Percentiles rank a stretch among this genome's conserved stretches.
These are phyloP conservation scores for Ochropleura leucogaster DNA, from an alignment of 2,888 invertebrate species.

Conservation along the genomic window DNA sequence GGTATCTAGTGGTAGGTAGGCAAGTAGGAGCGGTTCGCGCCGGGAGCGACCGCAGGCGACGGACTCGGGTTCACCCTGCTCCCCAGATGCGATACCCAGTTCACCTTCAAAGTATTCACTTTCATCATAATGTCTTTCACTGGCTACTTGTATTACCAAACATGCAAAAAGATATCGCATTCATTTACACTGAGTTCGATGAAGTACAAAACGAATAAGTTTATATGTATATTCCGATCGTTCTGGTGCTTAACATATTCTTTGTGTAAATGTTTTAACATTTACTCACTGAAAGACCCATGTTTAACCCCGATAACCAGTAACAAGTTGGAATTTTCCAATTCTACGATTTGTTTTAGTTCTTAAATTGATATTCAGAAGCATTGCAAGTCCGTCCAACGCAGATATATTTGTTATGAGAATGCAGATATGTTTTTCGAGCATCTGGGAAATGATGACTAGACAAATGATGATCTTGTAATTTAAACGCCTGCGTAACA, in stretches of 20 bases:
- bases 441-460: too few relatives aligned
- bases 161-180: constrained; percentile 49
- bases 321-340: not conserved
- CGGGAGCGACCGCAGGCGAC: constrained; percentile 78
- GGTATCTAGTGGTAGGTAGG: constrained; percentile 45
- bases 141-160: constrained; percentile 71
- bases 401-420: not conserved
- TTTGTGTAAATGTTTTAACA: constrained; percentile 9
- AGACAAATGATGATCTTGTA: constrained; percentile 3
- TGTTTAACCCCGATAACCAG: not conserved
- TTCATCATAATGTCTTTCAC: constrained; percentile 76
- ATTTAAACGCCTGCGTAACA: constrained; percentile 31
- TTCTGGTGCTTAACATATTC: constrained; percentile 1
- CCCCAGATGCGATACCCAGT: constrained; percentile 64
- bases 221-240: not conserved
- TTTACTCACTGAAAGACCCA: not conserved
- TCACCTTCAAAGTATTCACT: constrained; percentile 81
- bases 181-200: constrained; percentile 26
- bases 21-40: constrained; percentile 52
- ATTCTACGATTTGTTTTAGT: not conserved
- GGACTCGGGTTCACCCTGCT: constrained; percentile 79
- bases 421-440: too few relatives aligned
- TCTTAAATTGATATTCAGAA: not conserved
- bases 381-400: not conserved
- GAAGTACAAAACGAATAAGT: constrained; percentile 10